These are phyloP conservation scores for Aspidiotus rigidus DNA, from an alignment of 2,888 invertebrate genomes.

Conservation along the genomic window DNA sequence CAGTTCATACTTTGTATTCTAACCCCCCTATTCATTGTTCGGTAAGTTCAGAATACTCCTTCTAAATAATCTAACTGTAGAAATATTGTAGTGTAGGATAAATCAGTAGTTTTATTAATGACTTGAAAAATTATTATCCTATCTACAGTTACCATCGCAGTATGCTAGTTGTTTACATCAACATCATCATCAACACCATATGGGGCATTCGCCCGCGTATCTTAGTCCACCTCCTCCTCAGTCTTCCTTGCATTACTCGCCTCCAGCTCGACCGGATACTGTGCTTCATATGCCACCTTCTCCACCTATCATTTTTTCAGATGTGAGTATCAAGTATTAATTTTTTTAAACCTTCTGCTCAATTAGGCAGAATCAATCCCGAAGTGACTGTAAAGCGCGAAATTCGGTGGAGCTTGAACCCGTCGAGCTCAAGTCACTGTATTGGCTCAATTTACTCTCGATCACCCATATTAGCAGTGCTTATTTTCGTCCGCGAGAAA, in stretches of 20 bases:
- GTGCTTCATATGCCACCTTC: conserved; percentile 35
- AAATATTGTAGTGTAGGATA: neutral
- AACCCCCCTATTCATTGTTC: conserved; percentile 37
- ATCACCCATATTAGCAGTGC: too few relatives aligned
- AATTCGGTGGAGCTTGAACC: too few relatives aligned
- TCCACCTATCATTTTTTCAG: conserved; percentile 40
- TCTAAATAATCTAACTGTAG: neutral
- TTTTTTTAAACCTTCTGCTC: neutral
- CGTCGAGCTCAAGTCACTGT: too few relatives aligned
- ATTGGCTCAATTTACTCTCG: too few relatives aligned
- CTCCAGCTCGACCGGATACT: conserved; percentile 24
- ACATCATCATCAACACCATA: conserved; percentile 35
- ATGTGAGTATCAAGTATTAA: conserved; percentile 38
- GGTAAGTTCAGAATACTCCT: conserved; percentile 9
- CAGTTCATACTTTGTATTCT: conserved; percentile 44
- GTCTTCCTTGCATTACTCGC: conserved; percentile 31
- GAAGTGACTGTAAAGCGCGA: too few relatives aligned
- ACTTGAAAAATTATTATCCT: neutral
- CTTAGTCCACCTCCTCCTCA: conserved; percentile 33
- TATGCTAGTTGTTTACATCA: conserved; percentile 38
- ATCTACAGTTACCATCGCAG: conserved; percentile 35
- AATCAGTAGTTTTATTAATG: neutral
- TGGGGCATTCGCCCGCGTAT: conserved; percentile 39
- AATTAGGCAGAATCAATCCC: conserved; percentile 20
- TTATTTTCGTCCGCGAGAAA: too few relatives aligned